phyloP scores from a whole-genome alignment of 2,113 vertebrate species.

The Pedetes capensis region DNA sequence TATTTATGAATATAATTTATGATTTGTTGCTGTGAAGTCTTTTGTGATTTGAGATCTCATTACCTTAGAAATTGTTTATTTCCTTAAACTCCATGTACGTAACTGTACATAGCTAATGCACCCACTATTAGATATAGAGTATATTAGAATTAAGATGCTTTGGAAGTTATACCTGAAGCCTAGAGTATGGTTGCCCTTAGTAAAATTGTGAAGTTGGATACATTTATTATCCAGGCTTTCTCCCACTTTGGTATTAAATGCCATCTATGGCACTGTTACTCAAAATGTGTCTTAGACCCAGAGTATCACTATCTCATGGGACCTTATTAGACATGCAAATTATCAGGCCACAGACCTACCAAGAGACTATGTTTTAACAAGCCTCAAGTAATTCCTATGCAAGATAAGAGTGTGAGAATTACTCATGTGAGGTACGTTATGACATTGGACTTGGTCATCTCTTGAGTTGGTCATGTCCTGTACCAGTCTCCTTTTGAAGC shows the following conservation, averaged over 20 bases:
- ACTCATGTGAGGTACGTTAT: neutral
- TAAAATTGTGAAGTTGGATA: neutral
- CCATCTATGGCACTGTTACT: neutral
- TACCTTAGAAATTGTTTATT: conserved; percentile 12
- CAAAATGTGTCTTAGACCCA: neutral
- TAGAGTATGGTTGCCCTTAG: neutral
- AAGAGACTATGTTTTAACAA: neutral
- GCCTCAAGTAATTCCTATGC: neutral
- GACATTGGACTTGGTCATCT: too few species aligned
- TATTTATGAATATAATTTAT: neutral
- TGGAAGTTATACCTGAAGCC: neutral
- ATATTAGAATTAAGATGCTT: neutral
- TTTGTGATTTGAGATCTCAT: neutral
- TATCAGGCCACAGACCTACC: fast-evolving
- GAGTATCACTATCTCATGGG: neutral
- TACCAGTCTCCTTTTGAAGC: neutral
- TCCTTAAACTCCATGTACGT: fast-evolving
- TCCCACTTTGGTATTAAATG: neutral
- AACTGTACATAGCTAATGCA: neutral
- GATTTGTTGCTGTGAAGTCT: neutral
- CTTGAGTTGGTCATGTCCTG: neutral
- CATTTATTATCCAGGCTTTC: neutral
- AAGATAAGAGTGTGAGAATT: neutral
- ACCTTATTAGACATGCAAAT: neutral
- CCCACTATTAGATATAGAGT: neutral